Evolutionary conservation across 2,113 vertebrate genomes (phyloP).

Genomic region (Harpagus bidentatus): DNA sequence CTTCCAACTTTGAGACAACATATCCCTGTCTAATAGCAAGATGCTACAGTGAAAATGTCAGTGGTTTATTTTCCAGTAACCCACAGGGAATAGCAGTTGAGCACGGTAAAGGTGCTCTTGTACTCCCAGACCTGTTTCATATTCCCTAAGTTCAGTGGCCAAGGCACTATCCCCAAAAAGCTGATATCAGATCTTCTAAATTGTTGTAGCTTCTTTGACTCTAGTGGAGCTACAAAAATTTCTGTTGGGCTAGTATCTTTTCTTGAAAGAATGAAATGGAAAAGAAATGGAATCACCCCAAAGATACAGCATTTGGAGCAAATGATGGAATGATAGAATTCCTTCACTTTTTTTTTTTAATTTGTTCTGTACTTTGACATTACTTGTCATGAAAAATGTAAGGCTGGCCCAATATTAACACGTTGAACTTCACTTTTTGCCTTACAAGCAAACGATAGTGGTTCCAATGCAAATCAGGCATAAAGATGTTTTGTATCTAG

Average conservation of each 20-base stretch:
- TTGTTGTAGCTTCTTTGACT: neutral
- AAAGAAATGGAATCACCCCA: neutral
- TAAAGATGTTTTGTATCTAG: neutral
- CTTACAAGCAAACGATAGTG: neutral
- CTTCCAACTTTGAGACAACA: neutral
- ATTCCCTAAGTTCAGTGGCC: neutral
- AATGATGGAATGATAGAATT: neutral
- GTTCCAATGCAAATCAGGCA: neutral
- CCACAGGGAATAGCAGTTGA: neutral
- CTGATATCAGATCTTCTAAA: neutral
- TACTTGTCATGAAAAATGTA: neutral
- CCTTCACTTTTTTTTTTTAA: neutral
- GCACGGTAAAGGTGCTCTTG: neutral
- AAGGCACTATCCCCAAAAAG: neutral
- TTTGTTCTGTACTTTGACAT: neutral
- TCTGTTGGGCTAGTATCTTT: neutral
- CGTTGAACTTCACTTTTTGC: neutral
- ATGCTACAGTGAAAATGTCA: neutral
- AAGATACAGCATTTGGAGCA: neutral
- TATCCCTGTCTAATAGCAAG: neutral
- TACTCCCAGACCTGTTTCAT: neutral
- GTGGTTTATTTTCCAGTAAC: neutral
- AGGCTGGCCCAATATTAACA: neutral
- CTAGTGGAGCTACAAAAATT: neutral
- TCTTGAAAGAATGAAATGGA: neutral